These are phyloP conservation scores for Glareola pratincola DNA, from an alignment of 2,113 vertebrate species.

Conservation along the genomic window DNA sequence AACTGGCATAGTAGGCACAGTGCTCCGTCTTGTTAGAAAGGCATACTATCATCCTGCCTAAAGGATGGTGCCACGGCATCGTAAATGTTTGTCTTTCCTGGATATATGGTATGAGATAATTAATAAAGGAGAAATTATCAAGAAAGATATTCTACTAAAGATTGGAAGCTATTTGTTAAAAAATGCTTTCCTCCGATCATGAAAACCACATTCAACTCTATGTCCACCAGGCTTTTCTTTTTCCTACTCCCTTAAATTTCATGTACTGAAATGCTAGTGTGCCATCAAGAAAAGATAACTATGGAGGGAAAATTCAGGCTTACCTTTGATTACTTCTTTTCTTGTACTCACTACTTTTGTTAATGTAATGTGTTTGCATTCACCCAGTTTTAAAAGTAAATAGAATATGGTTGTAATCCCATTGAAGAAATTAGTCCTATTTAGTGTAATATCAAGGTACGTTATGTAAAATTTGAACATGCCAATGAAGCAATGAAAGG, in stretches of 20 bases:
- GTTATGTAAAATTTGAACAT: background rate
- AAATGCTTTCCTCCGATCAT: fast-evolving
- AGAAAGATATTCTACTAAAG: background rate
- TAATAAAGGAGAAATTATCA: background rate
- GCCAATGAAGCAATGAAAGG: background rate
- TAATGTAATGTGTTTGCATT: background rate
- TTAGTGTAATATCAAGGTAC: background rate
- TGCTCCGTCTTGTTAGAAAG: background rate
- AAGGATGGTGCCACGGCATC: fast-evolving
- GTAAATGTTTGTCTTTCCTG: background rate
- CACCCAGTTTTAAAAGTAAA: background rate
- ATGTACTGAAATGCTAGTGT: background rate
- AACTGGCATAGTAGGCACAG: background rate
- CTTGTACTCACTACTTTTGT: background rate
- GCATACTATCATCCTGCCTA: background rate
- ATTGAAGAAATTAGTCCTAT: background rate
- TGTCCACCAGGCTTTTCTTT: background rate
- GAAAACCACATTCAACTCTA: background rate
- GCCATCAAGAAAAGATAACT: background rate
- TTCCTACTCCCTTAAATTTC: background rate
- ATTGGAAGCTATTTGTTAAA: background rate
- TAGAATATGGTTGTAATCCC: background rate
- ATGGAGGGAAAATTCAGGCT: background rate
- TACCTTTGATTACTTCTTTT: background rate
- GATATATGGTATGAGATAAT: background rate